A percentile compares a stretch with the other conserved stretches of the same genome.
phyloP scores from a whole-genome alignment of 2,797 vertebrate species.

The Lophius americanus region DNA sequence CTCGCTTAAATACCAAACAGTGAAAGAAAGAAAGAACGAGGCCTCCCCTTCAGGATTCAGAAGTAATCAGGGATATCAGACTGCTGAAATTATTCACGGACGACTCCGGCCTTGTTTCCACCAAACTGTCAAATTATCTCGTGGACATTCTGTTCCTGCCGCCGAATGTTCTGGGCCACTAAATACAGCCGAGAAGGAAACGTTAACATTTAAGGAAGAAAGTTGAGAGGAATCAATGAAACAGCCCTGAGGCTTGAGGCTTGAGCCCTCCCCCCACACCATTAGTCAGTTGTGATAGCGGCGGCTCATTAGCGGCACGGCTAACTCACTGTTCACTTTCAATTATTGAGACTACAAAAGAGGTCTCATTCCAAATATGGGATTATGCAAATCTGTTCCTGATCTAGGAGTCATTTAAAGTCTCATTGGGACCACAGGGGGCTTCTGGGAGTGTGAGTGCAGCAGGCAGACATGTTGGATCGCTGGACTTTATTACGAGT shows the following conservation, averaged over 20 bases:
- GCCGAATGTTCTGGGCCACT: neutral
- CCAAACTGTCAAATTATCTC: slow-evolving; percentile 10
- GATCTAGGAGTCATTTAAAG: slow-evolving; percentile 7
- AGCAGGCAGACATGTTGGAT: neutral
- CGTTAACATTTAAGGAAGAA: neutral
- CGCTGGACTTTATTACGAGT: neutral
- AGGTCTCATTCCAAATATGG: slow-evolving; percentile 6
- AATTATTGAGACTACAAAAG: slow-evolving; percentile 49
- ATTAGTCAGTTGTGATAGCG: slow-evolving; percentile 33
- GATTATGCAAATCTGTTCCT: slow-evolving; percentile 1
- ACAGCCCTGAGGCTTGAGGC: slow-evolving; percentile 17
- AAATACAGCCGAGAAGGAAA: too few species aligned
- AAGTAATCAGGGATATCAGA: neutral
- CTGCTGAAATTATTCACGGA: neutral
- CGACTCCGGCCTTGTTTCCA: neutral
- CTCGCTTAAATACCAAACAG: slow-evolving; percentile 23
- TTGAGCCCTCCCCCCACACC: slow-evolving; percentile 11
- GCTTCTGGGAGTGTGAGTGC: neutral
- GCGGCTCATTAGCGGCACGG: neutral
- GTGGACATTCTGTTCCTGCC: slow-evolving; percentile 5
- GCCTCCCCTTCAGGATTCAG: neutral
- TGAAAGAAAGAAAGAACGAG: neutral
- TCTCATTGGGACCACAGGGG: neutral
- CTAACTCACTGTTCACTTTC: neutral
- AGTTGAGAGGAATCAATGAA: slow-evolving; percentile 30